Evolutionary conservation across 2,113 vertebrate species (phyloP).

Genomic region (Chlorocebus sabaeus): DNA sequence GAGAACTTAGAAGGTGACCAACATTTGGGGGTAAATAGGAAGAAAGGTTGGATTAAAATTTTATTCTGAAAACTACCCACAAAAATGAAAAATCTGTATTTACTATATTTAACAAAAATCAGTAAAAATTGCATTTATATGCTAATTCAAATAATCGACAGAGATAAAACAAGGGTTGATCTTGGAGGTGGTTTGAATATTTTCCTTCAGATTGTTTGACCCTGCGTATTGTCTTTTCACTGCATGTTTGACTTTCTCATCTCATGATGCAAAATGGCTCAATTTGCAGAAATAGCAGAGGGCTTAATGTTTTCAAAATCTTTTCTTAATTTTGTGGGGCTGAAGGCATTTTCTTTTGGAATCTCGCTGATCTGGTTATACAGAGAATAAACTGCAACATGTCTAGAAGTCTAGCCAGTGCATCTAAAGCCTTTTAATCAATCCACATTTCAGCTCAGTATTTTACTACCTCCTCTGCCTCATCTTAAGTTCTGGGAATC

Average conservation of each 20-base stretch:
- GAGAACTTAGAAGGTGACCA: not conserved
- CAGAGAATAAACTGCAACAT: not conserved
- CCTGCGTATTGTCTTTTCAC: accelerated
- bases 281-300: not conserved
- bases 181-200: not conserved
- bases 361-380: not conserved
- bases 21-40: not conserved
- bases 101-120: not conserved
- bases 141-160: not conserved
- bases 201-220: not conserved
- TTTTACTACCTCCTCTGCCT: not conserved
- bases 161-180: not conserved
- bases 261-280: not conserved
- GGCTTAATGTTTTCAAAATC: not conserved
- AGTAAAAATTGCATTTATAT: not conserved
- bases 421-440: not conserved
- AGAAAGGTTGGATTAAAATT: not conserved
- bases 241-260: not conserved
- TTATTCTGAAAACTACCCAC: not conserved
- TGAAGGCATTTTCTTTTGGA: not conserved
- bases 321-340: not conserved
- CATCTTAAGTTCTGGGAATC: not conserved
- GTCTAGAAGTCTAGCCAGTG: not conserved
- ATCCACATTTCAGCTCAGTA: not conserved
- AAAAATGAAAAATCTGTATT: not conserved